A percentile compares a stretch with the other conserved stretches of the same genome.
phyloP scores from a whole-genome alignment of 2,113 vertebrate genomes.

The Megaceryle maxima region DNA sequence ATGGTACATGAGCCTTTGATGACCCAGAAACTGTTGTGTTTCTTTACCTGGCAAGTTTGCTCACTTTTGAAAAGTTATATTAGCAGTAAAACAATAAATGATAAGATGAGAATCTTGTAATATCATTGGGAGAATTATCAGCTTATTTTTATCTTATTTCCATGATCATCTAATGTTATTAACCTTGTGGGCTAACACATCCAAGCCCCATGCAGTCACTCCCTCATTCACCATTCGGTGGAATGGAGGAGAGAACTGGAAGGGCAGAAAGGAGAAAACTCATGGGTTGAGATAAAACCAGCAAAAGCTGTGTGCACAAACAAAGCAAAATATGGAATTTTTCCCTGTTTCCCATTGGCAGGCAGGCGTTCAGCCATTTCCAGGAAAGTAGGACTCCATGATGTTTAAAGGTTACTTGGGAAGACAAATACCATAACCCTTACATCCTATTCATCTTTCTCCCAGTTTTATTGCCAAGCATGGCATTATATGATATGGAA shows the following conservation, averaged over 20 bases:
- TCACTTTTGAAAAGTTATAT: not conserved
- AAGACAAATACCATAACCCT: not conserved
- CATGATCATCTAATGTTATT: not conserved
- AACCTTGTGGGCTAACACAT: not conserved
- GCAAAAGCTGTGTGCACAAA: not conserved
- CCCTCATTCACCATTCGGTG: accelerated
- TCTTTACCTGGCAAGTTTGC: not conserved
- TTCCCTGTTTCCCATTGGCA: not conserved
- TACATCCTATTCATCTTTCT: not conserved
- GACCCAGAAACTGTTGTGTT: not conserved
- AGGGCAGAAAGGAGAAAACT: not conserved
- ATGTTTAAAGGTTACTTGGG: accelerated
- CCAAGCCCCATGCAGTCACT: not conserved
- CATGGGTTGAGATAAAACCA: accelerated
- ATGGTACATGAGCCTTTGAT: not conserved
- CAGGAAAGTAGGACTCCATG: not conserved
- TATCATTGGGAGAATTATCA: not conserved
- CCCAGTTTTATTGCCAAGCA: not conserved
- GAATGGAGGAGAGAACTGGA: not conserved
- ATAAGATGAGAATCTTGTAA: not conserved
- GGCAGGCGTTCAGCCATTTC: not conserved
- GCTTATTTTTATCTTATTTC: not conserved
- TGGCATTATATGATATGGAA: not conserved
- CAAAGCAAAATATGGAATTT: not conserved
- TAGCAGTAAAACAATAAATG: not conserved